A percentile compares a stretch with the other conserved stretches of the same genome.
phyloP scores from a whole-genome alignment of 2,888 invertebrate species.

The Biston betularia region DNA sequence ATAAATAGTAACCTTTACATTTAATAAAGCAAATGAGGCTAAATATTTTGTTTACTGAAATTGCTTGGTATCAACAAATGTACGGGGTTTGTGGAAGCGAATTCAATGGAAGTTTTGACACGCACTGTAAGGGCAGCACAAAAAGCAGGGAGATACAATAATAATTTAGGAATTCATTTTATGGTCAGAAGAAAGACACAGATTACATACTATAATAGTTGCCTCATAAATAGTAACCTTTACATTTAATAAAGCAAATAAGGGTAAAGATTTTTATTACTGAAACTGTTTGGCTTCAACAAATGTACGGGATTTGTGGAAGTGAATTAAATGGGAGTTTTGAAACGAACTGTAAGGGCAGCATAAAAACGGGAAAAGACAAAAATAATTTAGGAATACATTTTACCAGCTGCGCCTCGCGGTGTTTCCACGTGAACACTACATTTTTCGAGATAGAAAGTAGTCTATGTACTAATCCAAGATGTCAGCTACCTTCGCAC shows the following conservation, averaged over 20 bases:
- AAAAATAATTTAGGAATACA: not conserved
- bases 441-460: too few relatives aligned
- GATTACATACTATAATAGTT: too few relatives aligned
- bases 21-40: slow-evolving; percentile 16
- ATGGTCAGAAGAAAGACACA: too few relatives aligned
- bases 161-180: too few relatives aligned
- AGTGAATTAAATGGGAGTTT: not conserved
- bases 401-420: too few relatives aligned
- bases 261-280: slow-evolving; percentile 10
- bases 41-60: slow-evolving; percentile 13
- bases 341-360: not conserved
- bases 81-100: not conserved
- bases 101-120: not conserved
- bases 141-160: not conserved
- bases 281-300: slow-evolving; percentile 17
- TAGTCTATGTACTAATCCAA: too few relatives aligned
- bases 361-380: not conserved
- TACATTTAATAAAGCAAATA: too few relatives aligned
- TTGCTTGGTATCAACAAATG: slow-evolving; percentile 15
- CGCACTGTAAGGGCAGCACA: not conserved
- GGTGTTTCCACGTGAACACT: too few relatives aligned
- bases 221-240: too few relatives aligned
- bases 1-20: too few relatives aligned
- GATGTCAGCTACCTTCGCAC: too few relatives aligned
- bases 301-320: slow-evolving; percentile 6